These are phyloP conservation scores for Lutjanus campechanus DNA, from an alignment of 2,797 vertebrate genomes.

Conservation along the genomic window DNA sequence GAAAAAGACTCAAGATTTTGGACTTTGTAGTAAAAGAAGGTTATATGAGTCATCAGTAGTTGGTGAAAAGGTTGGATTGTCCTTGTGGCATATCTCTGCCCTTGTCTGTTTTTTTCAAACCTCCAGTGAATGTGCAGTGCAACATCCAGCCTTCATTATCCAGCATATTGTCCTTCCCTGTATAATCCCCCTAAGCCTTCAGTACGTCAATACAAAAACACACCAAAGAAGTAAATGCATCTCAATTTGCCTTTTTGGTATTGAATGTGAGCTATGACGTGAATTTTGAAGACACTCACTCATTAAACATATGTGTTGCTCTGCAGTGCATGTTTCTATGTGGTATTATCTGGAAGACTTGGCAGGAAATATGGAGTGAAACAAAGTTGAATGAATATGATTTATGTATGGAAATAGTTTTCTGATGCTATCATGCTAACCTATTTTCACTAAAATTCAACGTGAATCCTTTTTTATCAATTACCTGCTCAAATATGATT, in stretches of 20 bases:
- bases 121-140: conserved; percentile 31
- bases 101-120: conserved; percentile 48
- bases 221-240: neutral
- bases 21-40: neutral
- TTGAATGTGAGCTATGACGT: neutral
- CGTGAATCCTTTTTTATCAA: no score
- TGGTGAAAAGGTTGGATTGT: conserved; percentile 8
- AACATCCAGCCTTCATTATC: conserved; percentile 12
- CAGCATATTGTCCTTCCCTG: neutral
- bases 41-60: neutral
- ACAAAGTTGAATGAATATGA: no score
- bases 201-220: neutral
- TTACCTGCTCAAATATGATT: no score
- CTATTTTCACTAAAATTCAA: no score
- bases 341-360: neutral
- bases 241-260: neutral
- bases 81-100: conserved; percentile 21
- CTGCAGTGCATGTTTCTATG: neutral
- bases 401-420: no score
- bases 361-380: no score
- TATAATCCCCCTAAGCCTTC: neutral
- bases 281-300: no score
- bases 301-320: neutral
- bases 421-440: no score
- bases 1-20: neutral